A percentile compares a stretch with the other conserved stretches of the same genome.
Evolutionary conservation across 2,113 vertebrate species (phyloP).

Genomic region (Turnix velox): DNA sequence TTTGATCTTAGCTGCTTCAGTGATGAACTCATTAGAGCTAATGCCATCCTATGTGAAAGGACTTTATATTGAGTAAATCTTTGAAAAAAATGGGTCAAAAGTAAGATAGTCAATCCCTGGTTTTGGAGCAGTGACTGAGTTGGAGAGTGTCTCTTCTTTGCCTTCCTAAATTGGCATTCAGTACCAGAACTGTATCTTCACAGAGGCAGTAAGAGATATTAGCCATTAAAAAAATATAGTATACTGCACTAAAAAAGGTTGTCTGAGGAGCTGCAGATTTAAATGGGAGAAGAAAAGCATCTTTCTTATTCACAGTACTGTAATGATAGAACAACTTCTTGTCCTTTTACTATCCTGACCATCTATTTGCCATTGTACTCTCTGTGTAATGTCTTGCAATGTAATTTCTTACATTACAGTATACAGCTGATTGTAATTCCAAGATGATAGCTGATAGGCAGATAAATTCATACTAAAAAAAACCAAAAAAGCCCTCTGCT

Average conservation of each 20-base stretch:
- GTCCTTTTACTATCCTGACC: neutral
- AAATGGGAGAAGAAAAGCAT: neutral
- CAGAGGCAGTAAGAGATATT: neutral
- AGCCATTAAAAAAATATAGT: neutral
- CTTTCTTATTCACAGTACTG: neutral
- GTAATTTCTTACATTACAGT: neutral
- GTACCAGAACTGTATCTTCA: neutral
- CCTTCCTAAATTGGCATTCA: neutral
- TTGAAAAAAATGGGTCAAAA: neutral
- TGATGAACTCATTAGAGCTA: neutral
- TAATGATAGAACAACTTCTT: neutral
- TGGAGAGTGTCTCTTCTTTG: neutral
- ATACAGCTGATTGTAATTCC: neutral
- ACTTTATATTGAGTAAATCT: neutral
- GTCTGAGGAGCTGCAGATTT: neutral
- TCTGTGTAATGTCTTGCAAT: neutral
- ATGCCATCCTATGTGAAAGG: neutral
- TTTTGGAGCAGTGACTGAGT: neutral
- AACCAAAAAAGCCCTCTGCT: neutral
- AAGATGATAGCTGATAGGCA: neutral
- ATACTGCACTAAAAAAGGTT: neutral
- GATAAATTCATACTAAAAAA: neutral
- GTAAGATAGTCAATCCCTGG: neutral
- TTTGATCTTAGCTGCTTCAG: neutral
- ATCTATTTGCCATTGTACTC: neutral